Conservation (phyloP, 2,888 invertebrate genomes). For the Chamaedrilus cognettii region DNA sequence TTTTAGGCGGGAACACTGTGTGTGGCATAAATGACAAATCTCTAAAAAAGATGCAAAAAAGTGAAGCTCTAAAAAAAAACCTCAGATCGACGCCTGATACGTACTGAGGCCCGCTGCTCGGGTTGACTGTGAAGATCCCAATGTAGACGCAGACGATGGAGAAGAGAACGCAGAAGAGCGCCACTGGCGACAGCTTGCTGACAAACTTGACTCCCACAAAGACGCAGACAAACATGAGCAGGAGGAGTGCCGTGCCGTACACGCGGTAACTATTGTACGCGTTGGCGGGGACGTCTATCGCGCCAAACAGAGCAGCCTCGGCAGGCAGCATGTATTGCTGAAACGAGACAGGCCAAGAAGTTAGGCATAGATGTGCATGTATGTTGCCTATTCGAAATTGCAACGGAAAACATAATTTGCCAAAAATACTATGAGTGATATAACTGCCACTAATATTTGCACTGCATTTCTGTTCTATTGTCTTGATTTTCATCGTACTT, state of each 20-base stretch:
- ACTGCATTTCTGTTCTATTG: no score
- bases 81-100: conserved; percentile 8
- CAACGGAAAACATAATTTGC: no score
- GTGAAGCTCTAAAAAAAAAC: neutral
- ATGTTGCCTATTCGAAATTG: no score
- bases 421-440: no score
- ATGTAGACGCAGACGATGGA: conserved; percentile 95
- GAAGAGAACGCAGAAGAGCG: conserved; percentile 92
- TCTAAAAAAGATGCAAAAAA: no score
- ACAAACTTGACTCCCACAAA: conserved; percentile 98
- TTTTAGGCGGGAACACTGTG: no score
- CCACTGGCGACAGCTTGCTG: conserved; percentile 97
- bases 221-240: conserved; percentile 88
- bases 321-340: conserved; percentile 61
- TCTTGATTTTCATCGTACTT: no score
- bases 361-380: no score
- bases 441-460: no score
- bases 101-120: conserved; percentile 32
- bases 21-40: no score
- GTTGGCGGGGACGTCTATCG: conserved; percentile 67
- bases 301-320: conserved; percentile 82
- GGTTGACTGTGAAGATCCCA: conserved; percentile 73
- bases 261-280: conserved; percentile 98
- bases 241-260: conserved; percentile 86
- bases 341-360: conserved; percentile 27